These are phyloP conservation scores for Zalophus californianus DNA, from an alignment of 2,797 vertebrate genomes.

Conservation along the genomic window DNA sequence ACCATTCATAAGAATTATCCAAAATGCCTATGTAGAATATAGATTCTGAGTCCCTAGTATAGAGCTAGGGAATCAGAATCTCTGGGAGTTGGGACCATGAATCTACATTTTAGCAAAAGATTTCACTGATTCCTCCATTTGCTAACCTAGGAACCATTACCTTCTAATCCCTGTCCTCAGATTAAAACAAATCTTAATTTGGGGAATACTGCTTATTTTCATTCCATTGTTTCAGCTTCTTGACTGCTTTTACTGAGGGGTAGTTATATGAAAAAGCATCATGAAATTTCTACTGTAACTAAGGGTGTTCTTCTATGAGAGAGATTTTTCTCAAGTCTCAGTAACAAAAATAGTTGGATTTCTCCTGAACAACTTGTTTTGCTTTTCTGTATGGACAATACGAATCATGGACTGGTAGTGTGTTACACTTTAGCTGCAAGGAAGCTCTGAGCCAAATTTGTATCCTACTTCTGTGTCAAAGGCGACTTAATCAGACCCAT, in stretches of 20 bases:
- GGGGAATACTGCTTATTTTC: not conserved
- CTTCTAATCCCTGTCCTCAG: not conserved
- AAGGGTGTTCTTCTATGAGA: not conserved
- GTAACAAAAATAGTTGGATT: not conserved
- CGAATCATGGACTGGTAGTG: not conserved
- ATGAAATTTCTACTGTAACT: not conserved
- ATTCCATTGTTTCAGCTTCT: not conserved
- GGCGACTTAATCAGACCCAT: constrained; percentile 1
- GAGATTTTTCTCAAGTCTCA: not conserved
- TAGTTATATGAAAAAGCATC: not conserved
- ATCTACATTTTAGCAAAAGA: not conserved
- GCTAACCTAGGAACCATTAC: not conserved
- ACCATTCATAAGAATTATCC: not conserved
- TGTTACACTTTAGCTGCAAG: not conserved
- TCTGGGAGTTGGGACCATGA: not conserved
- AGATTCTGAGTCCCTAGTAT: not conserved
- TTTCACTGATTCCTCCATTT: not conserved
- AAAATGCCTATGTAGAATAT: constrained; percentile 2
- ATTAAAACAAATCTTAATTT: not conserved
- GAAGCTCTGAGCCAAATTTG: not conserved
- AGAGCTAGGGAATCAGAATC: not conserved
- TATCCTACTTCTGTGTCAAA: not conserved
- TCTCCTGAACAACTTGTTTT: constrained; percentile 15
- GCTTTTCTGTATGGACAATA: not conserved
- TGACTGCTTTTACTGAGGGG: not conserved